phyloP scores from a whole-genome alignment of 1,140 invertebrate species.

The Tetramorium alpestre region DNA sequence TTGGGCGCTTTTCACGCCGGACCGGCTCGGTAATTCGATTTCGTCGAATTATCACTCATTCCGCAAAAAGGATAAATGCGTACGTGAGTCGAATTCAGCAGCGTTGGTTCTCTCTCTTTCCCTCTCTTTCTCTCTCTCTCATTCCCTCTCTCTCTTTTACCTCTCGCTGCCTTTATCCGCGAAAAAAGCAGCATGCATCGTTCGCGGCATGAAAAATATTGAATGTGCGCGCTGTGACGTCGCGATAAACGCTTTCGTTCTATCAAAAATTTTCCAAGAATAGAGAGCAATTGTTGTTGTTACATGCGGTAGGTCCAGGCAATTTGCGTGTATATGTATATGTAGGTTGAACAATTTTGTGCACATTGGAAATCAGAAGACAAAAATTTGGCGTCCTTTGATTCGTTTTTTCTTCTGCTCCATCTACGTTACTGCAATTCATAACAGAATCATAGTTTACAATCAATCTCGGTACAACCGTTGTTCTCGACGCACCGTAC shows the following conservation, averaged over 20 bases:
- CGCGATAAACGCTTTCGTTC: conserved; percentile 22
- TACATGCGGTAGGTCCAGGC: not conserved
- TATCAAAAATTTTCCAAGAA: conserved; percentile 40
- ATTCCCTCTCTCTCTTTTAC: not conserved
- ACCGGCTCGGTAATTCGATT: conserved; percentile 80
- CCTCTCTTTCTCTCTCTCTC: not conserved
- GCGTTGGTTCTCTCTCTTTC: not conserved
- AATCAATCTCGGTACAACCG: conserved; percentile 80
- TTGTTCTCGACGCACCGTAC: conserved; percentile 78
- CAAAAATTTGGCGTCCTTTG: not conserved
- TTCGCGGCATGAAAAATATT: conserved; percentile 58
- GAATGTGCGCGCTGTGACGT: conserved; percentile 51
- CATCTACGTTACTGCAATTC: not conserved
- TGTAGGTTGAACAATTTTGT: not conserved
- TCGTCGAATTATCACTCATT: conserved; percentile 82
- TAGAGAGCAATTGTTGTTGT: conserved; percentile 25
- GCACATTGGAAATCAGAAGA: not conserved
- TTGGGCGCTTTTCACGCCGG: conserved; percentile 81
- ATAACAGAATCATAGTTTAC: conserved; percentile 55
- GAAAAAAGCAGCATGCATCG: conserved; percentile 44
- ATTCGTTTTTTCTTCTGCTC: not conserved
- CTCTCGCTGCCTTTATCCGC: conserved; percentile 12
- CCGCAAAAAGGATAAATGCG: conserved; percentile 82
- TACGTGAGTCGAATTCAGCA: conserved; percentile 78
- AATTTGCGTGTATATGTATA: not conserved